Conservation (phyloP, 2,113 vertebrate species). For the Spheniscus mendiculus region DNA sequence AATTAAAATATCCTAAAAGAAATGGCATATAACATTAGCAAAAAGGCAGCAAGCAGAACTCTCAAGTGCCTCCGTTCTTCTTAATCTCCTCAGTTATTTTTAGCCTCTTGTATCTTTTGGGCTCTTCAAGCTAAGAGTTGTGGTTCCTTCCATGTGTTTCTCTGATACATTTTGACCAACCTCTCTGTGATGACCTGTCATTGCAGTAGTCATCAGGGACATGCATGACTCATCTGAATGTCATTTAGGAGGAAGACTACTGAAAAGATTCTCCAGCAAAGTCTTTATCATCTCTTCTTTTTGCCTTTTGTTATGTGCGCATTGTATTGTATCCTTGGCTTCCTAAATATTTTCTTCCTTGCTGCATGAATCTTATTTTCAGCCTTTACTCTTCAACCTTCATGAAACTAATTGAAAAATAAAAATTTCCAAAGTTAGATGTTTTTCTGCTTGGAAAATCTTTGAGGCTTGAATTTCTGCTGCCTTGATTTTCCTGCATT, state of each 20-base stretch:
- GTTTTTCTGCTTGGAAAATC: not conserved
- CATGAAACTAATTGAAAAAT: not conserved
- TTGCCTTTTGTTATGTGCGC: not conserved
- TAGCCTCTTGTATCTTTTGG: not conserved
- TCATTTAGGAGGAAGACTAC: not conserved
- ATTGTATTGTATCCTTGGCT: not conserved
- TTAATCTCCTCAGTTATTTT: not conserved
- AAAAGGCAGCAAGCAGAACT: not conserved
- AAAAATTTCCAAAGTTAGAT: not conserved
- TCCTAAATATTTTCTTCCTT: not conserved
- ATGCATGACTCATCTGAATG: not conserved
- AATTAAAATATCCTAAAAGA: not conserved
- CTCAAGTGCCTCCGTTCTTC: not conserved
- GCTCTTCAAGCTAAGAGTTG: not conserved
- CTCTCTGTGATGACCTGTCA: not conserved
- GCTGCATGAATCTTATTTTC: not conserved
- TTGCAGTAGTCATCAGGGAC: not conserved
- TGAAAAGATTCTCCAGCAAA: not conserved
- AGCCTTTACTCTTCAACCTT: not conserved
- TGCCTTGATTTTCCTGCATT: not conserved
- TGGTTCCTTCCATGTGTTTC: not conserved
- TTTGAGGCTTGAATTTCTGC: not conserved
- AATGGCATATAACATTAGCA: not conserved
- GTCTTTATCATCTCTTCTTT: not conserved
- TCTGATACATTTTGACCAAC: accelerated